Base-by-base conservation (phyloP, 1,140 invertebrate species). In the Bilobella aurantiaca region DNA sequence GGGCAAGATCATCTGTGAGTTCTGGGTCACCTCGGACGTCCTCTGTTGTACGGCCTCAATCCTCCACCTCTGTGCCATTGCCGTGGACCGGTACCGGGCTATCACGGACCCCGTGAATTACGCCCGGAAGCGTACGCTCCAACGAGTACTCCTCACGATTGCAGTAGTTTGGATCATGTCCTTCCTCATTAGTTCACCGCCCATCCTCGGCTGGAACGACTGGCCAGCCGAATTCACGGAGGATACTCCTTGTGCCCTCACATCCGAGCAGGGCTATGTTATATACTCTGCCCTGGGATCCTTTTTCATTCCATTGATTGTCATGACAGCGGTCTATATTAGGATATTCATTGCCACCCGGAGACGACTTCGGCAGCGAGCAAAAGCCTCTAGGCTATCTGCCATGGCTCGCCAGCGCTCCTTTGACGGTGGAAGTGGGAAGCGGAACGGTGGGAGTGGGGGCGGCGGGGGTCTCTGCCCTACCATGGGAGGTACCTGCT, bases 61-160 rank as follows among this genome's bases (percentile, higher is more conserved):
- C 12, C 64, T 70, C 1, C 71, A 70, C 57, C 61, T 70, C 18
- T 73, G 71, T 60, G 71, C 66, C 1, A 72, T 72, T 65, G 93
- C 95, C 0, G 79, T 98, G 21, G 92, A 95, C 77, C 80, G 91
- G 47, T 94, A 93, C 76, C 91, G 89, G 88, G 96, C 96, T 3
- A 98, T 98, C 58, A 97, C 93, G 0, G 94, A 98, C 77, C 96
- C 96, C 0, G 93, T 99, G 64, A 93, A 95, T 75, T 98, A 99
- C 78, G 93, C 94, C 2, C 90, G 94, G 75, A 94, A 95, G 77
- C 84, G 96, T 65, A 96, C 95, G 1, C 78, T 93, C n/a, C 88
- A 91, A 71, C 83, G 93, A 31, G 95, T 96, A 0, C 79, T 97
- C 3, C 79, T 88, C 5, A 92, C 94, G 77, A 96, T 98, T 66